phyloP scores from a whole-genome alignment of 2,888 invertebrate species.

The Creontiades dilutus region DNA sequence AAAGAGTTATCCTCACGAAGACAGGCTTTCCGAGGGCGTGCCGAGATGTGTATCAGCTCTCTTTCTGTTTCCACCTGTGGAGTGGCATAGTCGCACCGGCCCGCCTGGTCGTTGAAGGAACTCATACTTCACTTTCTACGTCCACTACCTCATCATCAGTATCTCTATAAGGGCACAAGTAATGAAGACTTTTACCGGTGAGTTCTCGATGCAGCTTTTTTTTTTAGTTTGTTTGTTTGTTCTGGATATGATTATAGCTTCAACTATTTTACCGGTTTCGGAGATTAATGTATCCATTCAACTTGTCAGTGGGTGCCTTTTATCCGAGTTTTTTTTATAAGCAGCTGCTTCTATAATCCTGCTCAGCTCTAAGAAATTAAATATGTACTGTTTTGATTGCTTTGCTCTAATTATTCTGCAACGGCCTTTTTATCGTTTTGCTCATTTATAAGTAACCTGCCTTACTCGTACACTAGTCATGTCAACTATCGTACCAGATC shows the following conservation, averaged over 20 bases:
- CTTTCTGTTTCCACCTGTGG: slow-evolving; percentile 38
- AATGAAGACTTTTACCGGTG: slow-evolving; percentile 43
- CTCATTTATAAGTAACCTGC: no score
- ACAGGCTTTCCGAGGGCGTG: slow-evolving; percentile 15
- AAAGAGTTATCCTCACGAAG: slow-evolving; percentile 14
- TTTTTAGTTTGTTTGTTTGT: not conserved
- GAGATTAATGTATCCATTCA: slow-evolving; percentile 17
- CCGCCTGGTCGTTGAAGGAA: slow-evolving; percentile 7
- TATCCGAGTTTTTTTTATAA: not conserved
- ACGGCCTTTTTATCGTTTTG: no score
- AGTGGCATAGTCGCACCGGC: slow-evolving; percentile 12
- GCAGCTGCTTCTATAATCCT: no score
- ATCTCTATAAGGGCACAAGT: slow-evolving; percentile 35
- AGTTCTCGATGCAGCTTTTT: slow-evolving; percentile 1
- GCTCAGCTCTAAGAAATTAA: no score
- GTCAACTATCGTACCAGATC: no score
- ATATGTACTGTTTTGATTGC: no score
- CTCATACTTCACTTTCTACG: slow-evolving; percentile 42
- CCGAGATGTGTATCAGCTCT: slow-evolving; percentile 42
- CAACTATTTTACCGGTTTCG: slow-evolving; percentile 29
- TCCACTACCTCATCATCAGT: slow-evolving; percentile 17
- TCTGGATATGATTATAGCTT: not conserved
- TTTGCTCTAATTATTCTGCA: no score
- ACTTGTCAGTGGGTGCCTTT: slow-evolving; percentile 1
- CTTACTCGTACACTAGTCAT: no score